Base-by-base conservation (phyloP, 2,888 invertebrate species). In the Apotomis betuletana region DNA sequence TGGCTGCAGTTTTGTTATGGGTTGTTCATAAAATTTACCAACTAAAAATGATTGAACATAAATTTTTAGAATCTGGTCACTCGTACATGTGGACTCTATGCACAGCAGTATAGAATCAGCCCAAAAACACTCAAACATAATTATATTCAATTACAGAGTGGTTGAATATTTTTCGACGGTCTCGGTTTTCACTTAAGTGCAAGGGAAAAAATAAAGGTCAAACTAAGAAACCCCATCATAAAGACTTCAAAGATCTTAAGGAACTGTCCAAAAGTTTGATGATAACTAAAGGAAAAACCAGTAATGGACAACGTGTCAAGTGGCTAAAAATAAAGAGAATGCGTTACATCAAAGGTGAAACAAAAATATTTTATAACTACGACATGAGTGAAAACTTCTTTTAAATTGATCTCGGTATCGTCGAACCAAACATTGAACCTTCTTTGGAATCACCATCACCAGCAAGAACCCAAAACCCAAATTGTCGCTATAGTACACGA, bases 241-340 rank as follows among this genome's bases (percentile, higher is more conserved):
- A 41, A 41, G 2, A 41, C 41, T 41, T 57, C 57, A 57, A 57
- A 57, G 15, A 57, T 57, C 57, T 57, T 27, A 57, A 36, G 57
- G 57, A 57, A 57, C 27, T 27, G 57, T 9, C 41, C 41, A 41
- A 41, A 41, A 41, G 41, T 41, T 41, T 41, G 41, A 41, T 41
- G 41, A 41, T 41, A 41, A 41, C 41, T 41, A 41, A 41, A 41
- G 41, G 41, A 41, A 41, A 41, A 41, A 41, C 41, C 41, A 54
- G 52, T 54, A 54, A 54, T 54, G 52, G 52, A 54, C 52, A 54
- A 54, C 52, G 52, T 54, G 52, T 54, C 52, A 54, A 54, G 52
- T 54, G 52, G 52, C 52, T 54, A 54, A 54, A 54, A 9, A 54
- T n/a, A 54, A 54, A 54, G 52, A 54, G 52, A 54, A 54, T 54